Evolutionary conservation across 2,113 vertebrate species (phyloP), one percentile per base, ranked within the genome.

Genomic region (Zosterops hypoxanthus): DNA sequence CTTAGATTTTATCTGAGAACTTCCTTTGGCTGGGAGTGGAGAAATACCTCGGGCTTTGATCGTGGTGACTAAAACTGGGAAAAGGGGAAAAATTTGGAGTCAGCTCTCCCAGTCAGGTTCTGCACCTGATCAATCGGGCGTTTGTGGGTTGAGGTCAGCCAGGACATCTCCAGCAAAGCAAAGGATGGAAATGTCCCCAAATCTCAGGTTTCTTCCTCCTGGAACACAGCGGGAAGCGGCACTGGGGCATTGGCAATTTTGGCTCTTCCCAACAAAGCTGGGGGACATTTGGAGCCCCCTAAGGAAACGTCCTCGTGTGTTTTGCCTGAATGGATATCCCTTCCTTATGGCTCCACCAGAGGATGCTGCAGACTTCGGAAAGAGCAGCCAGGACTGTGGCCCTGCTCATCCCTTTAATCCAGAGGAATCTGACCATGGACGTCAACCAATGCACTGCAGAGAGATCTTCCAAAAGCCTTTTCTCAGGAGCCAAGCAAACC

Each of bases 161-260:
- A 1, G 60, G 86, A 65, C 23, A 8, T 17, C 4, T 66, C 19
- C 24, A 33, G 71, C 55, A 81, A 39, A 90, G 26, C 34, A 33
- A 50, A 52, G 64, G 14, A 31, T 28, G 46, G 71, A 47, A 88
- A 20, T 1, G 4, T 36, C 36, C 52, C 15, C 34, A 60, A 1
- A 60, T 56, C 26, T 52, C 64, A 15, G 29, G 7, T 29, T 63
- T 19, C 44, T 57, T 23, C 11, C 29, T 22, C 18, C 65, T 6
- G 52, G 42, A 76, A 29, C 22, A 13, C 33, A 2, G 28, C 0
- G 1, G 13, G 36, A 52, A 56, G 49, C 2, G 0, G 21, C 1
- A 1, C 29, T 0, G 0, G 12, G 31, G 6, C 0, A 0, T 12
- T 57, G 49, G n/a, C 0, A 0, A 8, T 81, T 92, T 42, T 47